Evolutionary conservation across 2,113 vertebrate species (phyloP), one percentile per base, ranked within the genome.

Genomic region (Xiphias gladius): DNA sequence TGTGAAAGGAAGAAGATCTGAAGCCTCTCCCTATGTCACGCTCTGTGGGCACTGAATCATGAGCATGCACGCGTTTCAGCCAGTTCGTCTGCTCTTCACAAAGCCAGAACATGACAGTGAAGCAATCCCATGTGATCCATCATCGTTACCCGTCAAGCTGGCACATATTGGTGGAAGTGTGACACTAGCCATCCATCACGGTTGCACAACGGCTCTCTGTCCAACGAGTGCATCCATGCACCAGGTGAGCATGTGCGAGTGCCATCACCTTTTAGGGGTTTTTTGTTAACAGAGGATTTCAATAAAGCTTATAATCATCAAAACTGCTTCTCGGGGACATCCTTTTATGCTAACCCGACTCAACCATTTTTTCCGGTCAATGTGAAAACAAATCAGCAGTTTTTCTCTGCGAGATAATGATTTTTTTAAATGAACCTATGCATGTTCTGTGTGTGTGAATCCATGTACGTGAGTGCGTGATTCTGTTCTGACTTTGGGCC

Each of bases 171-270:
- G 77, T 17, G 66, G 57, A 68, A 55, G 6, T 41, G 82, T 35
- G 83, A 82, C 87, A 69, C 67, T 69, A 46, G 6, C 59, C 78
- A 90, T 90, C 82, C 83, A 87, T 93, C 89, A 90, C 2, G 35
- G 80, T 83, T 77, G 55, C n/a, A 50, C 39, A n/a, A 54, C 74
- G 48, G 73, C 61, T 80, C 35, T 6, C 35, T 67, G 72, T 85
- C 75, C 58, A 55, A 32, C 5, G 19, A 73, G 19, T 7, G 62
- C 55, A 35, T 1, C 14, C 30, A 39, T 16, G 75, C 65, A 52
- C 22, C 63, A 69, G 24, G 46, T 43, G 52, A 59, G 67, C 16
- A 12, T 4, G 57, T 17, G 58, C 12, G 0, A 52, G 52, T 19
- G 59, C 32, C 20, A 66, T 62, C 54, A 65, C 71, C 30, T 7